Base-by-base conservation (phyloP, 2,888 invertebrate genomes). In the Spilosoma lubricipeda region DNA sequence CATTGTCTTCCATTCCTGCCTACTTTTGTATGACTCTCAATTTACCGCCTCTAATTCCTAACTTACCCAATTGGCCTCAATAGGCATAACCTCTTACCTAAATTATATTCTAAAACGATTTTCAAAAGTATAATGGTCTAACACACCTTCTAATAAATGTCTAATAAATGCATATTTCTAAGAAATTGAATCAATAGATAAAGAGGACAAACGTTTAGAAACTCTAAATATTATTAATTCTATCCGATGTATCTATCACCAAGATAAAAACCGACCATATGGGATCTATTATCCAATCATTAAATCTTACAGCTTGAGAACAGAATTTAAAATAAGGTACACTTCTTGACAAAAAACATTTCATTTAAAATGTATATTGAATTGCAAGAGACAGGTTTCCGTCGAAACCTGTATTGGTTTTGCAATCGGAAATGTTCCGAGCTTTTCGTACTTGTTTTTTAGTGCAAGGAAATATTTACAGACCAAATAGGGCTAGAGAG, bases 371-470 rank as follows among this genome's bases (percentile, higher is more conserved):
- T 45, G 45, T 67, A 67, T 66, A 59, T 65, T 20, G 39, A 36
- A 45, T 68, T 36, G 48, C 23, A 9, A 67, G 48, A 69, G 70
- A 70, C 78, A 9, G 68, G 82, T 78, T 82, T 83, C 83, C 80
- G 80, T 68, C 9, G 3, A 76, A 77, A 82, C 76, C 82, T 76
- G 77, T 64, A 74, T 33, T 27, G 20, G 42, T 83, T 82, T 65
- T 39, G 77, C 74, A 83, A 81, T 76, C 67, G 84, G 83, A 83
- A 85, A 77, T 82, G 59, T 70, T 74, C 74, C 20, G 67, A 79
- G 74, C 82, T 82, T 84, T 84, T 84, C 69, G 9, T 64, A n/a
- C 63, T 20, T 45, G 71, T 69, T 15, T 69, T 27, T 15, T 45
- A 5, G n/a, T 36, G 42, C 80, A 80, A 39, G 15, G 77, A 70